These are phyloP conservation scores for Poliocrania exsul DNA, from an alignment of 2,797 vertebrate genomes.

Conservation along the genomic window DNA sequence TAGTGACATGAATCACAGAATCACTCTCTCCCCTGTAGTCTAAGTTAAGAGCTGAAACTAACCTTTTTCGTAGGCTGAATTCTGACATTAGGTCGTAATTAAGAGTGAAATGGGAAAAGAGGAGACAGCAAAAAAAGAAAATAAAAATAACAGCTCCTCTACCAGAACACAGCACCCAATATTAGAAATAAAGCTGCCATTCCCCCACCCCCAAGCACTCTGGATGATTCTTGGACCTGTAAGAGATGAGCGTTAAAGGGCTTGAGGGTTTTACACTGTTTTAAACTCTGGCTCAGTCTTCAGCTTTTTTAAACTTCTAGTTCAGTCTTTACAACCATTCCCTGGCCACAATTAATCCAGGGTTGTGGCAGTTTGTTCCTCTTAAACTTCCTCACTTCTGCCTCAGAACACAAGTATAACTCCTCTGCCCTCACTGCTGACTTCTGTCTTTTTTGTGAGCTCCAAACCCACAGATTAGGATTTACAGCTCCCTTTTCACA, in stretches of 20 bases:
- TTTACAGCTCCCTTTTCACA: background rate
- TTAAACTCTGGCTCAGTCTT: background rate
- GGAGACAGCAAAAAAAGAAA: background rate
- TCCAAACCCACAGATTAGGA: background rate
- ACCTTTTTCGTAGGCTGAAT: background rate
- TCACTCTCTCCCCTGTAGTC: background rate
- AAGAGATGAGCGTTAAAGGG: background rate
- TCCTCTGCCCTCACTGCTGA: background rate
- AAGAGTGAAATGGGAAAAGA: background rate
- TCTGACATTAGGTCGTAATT: background rate
- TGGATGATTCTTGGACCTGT: background rate
- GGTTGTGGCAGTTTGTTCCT: background rate
- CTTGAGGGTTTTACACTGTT: background rate
- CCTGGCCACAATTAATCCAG: background rate
- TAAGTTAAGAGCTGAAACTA: background rate
- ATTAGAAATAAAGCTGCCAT: background rate
- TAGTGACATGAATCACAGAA: background rate
- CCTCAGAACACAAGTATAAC: background rate
- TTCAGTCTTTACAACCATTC: background rate
- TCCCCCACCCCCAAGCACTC: accelerated
- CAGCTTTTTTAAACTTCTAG: background rate
- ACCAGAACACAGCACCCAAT: background rate
- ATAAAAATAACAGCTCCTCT: background rate
- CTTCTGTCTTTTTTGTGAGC: background rate
- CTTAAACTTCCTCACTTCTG: background rate